Conservation (phyloP, 2,888 invertebrate species). For the Phortica magna region DNA sequence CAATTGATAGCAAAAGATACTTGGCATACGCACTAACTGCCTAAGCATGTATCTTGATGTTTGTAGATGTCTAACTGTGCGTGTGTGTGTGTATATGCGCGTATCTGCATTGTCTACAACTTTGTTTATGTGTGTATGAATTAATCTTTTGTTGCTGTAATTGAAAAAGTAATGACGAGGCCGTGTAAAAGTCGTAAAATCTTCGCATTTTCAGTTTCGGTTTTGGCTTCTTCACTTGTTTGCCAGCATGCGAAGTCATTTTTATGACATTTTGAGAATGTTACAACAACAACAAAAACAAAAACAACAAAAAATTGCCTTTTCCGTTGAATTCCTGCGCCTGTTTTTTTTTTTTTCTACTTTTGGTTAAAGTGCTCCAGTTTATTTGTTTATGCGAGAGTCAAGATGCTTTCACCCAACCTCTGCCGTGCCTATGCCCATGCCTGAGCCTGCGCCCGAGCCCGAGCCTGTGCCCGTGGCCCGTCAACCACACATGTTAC, state of each 20-base stretch:
- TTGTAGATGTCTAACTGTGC: not conserved
- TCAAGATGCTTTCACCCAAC: conserved; percentile 21
- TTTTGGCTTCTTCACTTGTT: not conserved
- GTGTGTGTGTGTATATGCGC: not conserved
- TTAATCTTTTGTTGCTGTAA: conserved; percentile 37
- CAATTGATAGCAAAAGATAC: conserved; percentile 34
- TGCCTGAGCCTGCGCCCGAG: not conserved
- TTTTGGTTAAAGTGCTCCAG: conserved; percentile 41
- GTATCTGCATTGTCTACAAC: conserved; percentile 17
- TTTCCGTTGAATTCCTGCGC: conserved; percentile 21
- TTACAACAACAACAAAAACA: conserved; percentile 29
- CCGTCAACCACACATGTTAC: conserved; percentile 17
- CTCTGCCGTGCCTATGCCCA: too few species aligned
- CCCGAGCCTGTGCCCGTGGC: not conserved
- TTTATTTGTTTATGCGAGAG: conserved; percentile 51
- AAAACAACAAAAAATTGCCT: conserved; percentile 38
- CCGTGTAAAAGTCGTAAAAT: conserved; percentile 24
- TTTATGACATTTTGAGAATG: conserved; percentile 32
- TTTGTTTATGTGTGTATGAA: conserved; percentile 36
- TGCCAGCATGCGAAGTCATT: conserved; percentile 11
- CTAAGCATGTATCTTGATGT: conserved; percentile 6
- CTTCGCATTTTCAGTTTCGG: not conserved
- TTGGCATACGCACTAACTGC: not conserved
- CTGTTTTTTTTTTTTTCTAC: not conserved
- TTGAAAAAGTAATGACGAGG: conserved; percentile 38